Conservation (phyloP, 2,797 vertebrate genomes). For the Xenopus petersii region DNA sequence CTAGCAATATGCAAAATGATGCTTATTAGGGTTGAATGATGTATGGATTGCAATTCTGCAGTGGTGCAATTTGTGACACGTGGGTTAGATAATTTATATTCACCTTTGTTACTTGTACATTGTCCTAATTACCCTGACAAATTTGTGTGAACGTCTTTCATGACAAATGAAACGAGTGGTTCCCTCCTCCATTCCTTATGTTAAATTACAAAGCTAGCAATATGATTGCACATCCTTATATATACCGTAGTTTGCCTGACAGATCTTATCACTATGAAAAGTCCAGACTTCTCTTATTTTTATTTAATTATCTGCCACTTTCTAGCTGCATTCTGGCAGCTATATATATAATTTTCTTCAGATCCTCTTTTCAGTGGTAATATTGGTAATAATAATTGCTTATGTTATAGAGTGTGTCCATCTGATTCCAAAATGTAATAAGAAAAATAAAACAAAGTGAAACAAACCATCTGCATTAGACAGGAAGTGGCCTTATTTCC, state of each 20-base stretch:
- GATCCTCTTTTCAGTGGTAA: slow-evolving; percentile 56
- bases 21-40: too few species aligned
- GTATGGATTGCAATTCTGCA: too few species aligned
- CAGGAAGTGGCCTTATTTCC: too few species aligned
- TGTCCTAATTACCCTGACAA: neutral
- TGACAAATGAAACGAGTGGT: neutral
- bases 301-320: slow-evolving; percentile 78
- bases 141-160: neutral
- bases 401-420: slow-evolving; percentile 64
- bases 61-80: neutral
- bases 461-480: too few species aligned
- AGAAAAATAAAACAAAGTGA: slow-evolving; percentile 59
- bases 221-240: slow-evolving; percentile 53
- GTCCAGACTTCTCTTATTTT: slow-evolving; percentile 58
- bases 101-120: neutral
- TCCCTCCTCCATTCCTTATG: slow-evolving; percentile 42
- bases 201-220: slow-evolving; percentile 47
- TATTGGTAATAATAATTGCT: slow-evolving; percentile 69
- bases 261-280: slow-evolving; percentile 58
- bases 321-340: slow-evolving; percentile 61
- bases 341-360: slow-evolving; percentile 68
- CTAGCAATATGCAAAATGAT: too few species aligned
- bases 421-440: slow-evolving; percentile 67
- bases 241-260: slow-evolving; percentile 50
- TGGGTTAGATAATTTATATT: neutral